Percentiles rank a stretch among this genome's conserved stretches.
Conservation (phyloP, 2,888 invertebrate species). For the Rhingia rostrata region DNA sequence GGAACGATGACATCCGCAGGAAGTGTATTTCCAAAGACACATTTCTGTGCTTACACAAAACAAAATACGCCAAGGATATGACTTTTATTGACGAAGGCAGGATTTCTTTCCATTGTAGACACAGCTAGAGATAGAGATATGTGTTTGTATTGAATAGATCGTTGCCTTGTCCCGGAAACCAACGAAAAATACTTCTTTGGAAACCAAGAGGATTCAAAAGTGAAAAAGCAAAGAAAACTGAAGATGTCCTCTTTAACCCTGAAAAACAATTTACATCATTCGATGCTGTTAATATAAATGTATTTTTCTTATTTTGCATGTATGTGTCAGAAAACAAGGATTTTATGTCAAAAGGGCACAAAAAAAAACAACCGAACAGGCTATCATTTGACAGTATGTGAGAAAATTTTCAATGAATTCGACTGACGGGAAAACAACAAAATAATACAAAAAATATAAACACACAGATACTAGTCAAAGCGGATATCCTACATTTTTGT, state of each 20-base stretch:
- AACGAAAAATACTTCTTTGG: neutral
- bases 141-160: neutral
- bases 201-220: constrained; percentile 5
- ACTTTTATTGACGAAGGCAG: constrained; percentile 8
- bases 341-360: constrained; percentile 8
- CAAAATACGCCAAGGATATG: constrained; percentile 12
- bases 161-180: constrained; percentile 38
- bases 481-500: constrained; percentile 6
- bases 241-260: constrained; percentile 29
- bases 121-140: neutral
- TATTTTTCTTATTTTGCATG: neutral
- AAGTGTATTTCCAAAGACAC: constrained; percentile 19
- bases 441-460: constrained; percentile 4
- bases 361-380: neutral
- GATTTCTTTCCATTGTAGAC: constrained; percentile 11
- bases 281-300: too few relatives aligned
- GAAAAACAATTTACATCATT: constrained; percentile 52
- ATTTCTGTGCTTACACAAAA: constrained; percentile 15
- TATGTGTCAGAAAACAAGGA: constrained; percentile 43
- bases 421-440: constrained; percentile 34
- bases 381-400: constrained; percentile 45
- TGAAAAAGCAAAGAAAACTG: constrained; percentile 13
- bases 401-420: constrained; percentile 60
- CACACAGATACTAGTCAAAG: neutral
- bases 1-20: constrained; percentile 38